phyloP scores from a whole-genome alignment of 2,888 invertebrate genomes.

The Ctenicera cuprea region DNA sequence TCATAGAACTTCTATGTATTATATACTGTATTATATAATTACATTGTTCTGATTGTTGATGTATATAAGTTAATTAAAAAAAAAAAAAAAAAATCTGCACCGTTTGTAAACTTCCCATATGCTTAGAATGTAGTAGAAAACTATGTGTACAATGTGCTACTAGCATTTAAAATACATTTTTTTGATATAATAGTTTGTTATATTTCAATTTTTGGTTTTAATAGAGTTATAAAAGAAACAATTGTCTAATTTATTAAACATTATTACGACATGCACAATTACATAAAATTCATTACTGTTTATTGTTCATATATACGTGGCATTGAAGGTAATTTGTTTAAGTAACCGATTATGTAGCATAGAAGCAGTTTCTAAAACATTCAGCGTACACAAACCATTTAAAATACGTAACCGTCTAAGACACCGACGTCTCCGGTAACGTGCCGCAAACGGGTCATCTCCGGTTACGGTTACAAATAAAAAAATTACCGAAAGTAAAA shows the following conservation, averaged over 20 bases:
- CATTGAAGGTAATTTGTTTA: not conserved
- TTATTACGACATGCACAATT: not conserved
- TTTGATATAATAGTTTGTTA: no score
- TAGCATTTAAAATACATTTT: not conserved
- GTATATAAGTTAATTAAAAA: no score
- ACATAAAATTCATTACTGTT: not conserved
- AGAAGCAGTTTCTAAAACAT: not conserved
- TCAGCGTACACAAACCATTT: not conserved
- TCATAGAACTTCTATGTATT: no score
- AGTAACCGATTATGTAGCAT: not conserved
- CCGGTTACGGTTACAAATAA: no score
- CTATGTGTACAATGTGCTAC: not conserved
- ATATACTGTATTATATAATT: no score
- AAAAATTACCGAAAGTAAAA: no score
- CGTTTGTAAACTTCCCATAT: conserved; percentile 10
- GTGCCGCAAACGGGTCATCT: no score
- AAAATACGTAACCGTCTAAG: not conserved
- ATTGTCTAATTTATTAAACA: not conserved
- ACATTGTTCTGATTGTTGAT: no score
- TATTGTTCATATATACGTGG: not conserved
- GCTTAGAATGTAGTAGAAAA: conserved; percentile 12
- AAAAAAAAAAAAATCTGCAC: no score
- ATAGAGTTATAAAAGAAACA: no score
- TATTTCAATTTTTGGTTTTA: no score
- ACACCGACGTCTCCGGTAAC: not conserved